Conservation (phyloP, 1,140 invertebrate genomes). For the Monomorium pharaonis region DNA sequence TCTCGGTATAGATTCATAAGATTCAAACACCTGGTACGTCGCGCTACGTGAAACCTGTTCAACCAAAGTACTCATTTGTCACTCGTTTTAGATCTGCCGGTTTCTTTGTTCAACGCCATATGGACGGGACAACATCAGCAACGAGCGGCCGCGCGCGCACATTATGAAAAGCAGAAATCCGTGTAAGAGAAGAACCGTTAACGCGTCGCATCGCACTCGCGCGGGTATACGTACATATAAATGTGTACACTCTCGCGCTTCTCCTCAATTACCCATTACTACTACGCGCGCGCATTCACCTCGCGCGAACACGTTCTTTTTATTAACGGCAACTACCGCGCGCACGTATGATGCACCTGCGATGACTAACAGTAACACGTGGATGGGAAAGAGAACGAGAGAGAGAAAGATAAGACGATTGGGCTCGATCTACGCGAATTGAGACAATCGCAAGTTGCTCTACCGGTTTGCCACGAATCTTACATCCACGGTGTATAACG, state of each 20-base stretch:
- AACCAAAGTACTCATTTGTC: conserved; percentile 51
- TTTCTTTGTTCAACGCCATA: conserved; percentile 51
- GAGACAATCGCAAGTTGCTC: conserved; percentile 43
- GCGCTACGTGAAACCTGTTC: conserved; percentile 46
- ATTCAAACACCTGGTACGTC: conserved; percentile 49
- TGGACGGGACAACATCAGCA: conserved; percentile 41
- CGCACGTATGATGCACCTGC: conserved; percentile 65
- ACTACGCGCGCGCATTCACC: conserved; percentile 24
- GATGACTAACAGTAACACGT: conserved; percentile 68
- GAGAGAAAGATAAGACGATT: conserved; percentile 7
- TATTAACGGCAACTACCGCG: conserved; percentile 61
- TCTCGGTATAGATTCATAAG: neutral
- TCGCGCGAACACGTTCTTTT: conserved; percentile 52
- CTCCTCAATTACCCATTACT: conserved; percentile 56
- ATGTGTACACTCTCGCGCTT: neutral
- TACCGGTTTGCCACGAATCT: conserved; percentile 22
- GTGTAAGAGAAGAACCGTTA: conserved; percentile 58
- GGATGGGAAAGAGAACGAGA: neutral
- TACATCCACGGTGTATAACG: neutral
- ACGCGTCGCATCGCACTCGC: conserved; percentile 41
- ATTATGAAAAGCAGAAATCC: conserved; percentile 59
- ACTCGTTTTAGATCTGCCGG: conserved; percentile 50
- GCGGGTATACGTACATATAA: neutral
- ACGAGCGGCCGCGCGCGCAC: conserved; percentile 4
- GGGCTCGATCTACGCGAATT: conserved; percentile 15